Evolutionary conservation across 2,888 invertebrate genomes (phyloP).

Genomic region (Lasius platythorax): DNA sequence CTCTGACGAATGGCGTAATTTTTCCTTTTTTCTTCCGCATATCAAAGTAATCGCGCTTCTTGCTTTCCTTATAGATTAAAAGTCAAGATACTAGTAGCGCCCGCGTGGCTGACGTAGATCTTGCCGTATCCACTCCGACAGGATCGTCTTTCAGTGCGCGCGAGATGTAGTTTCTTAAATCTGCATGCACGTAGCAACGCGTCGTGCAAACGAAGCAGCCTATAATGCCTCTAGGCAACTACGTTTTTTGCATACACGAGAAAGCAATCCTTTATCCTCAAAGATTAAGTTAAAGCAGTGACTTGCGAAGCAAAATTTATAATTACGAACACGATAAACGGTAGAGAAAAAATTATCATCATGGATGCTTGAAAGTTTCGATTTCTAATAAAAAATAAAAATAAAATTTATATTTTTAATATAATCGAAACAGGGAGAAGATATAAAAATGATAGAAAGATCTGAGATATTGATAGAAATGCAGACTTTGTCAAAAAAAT

Average conservation of each 20-base stretch:
- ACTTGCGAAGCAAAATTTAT: constrained; percentile 15
- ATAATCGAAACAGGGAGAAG: neutral
- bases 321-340: constrained; percentile 13
- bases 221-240: constrained; percentile 68
- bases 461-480: neutral
- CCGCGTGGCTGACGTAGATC: constrained; percentile 35
- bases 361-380: neutral
- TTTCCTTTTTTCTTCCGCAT: neutral
- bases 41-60: constrained; percentile 29
- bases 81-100: constrained; percentile 52
- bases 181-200: constrained; percentile 46
- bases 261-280: constrained; percentile 63
- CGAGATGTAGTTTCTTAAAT: constrained; percentile 53
- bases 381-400: neutral
- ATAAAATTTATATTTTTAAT: neutral
- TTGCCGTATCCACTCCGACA: constrained; percentile 29
- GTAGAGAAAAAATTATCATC: constrained; percentile 2
- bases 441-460: neutral
- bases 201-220: constrained; percentile 60
- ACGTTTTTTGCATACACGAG: constrained; percentile 44
- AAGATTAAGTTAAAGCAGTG: constrained; percentile 66
- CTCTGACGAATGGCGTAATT: constrained; percentile 10
- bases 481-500: neutral
- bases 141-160: constrained; percentile 56
- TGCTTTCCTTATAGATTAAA: constrained; percentile 55